Evolutionary conservation across 2,797 vertebrate species (phyloP), one percentile per base, ranked within the genome.

Genomic region (Chloroceryle amazona): DNA sequence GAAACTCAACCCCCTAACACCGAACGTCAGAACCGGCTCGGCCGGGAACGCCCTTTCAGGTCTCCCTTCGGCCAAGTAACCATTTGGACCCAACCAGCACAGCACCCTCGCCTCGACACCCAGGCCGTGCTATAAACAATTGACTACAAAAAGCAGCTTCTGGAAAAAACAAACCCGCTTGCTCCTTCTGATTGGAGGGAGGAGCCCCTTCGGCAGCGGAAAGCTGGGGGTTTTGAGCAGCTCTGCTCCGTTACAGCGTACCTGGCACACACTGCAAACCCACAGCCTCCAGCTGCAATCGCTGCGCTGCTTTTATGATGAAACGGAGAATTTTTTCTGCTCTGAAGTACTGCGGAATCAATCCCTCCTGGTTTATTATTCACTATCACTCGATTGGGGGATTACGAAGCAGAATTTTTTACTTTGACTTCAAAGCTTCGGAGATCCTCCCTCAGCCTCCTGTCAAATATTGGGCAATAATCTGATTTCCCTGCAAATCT

Each of bases 401-500:
- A 54, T 76, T 55, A 46, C 1, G 0, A 49, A 86, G 76, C 82
- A 76, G 8, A 73, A 35, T 41, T 62, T 51, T 61, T 28, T 8
- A 11, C 83, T 80, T 8, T n/a, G 73, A 58, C 89, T 93, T 66
- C n/a, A 83, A 74, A 81, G 47, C 68, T 46, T 9, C 20, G 3
- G 81, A 68, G 60, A 93, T 71, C 52, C 39, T 88, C 73, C 57
- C 86, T 86, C 83, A 26, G 55, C 68, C 41, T 70, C 72, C 76
- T 65, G 19, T 51, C 72, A 54, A 67, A 62, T 29, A 47, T 47
- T 60, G 73, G 73, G 86, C 74, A 95, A 78, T 79, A 61, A 95
- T 41, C 89, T 91, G 89, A 81, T 93, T 90, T 89, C 80, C 70
- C 44, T 63, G 83, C 47, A 93, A 92, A 95, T 46, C 81, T 60